Conservation (phyloP, 1,140 invertebrate genomes). For the Eufriesea mexicana region DNA sequence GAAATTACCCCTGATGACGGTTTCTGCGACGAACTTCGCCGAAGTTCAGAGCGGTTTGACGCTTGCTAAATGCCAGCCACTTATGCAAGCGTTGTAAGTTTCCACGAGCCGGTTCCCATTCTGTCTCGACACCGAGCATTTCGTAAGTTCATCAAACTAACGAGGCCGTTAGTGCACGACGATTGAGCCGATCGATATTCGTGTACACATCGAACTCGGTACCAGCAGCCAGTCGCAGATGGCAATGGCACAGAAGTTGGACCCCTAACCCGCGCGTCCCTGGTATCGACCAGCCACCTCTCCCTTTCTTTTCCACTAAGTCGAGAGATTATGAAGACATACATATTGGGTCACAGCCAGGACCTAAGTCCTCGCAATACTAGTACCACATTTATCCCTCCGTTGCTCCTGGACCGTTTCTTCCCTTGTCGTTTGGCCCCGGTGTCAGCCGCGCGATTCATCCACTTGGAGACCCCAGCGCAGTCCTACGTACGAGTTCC, state of each 20-base stretch:
- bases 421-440: slow-evolving; percentile 4
- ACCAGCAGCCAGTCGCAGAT: slow-evolving; percentile 7
- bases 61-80: not conserved
- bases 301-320: slow-evolving; percentile 45
- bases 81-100: slow-evolving; percentile 12
- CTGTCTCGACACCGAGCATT: not conserved
- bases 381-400: slow-evolving; percentile 18
- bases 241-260: slow-evolving; percentile 16
- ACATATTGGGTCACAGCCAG: slow-evolving; percentile 59
- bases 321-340: slow-evolving; percentile 66
- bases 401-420: not conserved
- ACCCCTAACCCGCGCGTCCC: not conserved
- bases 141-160: slow-evolving; percentile 23
- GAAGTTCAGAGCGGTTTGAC: not conserved
- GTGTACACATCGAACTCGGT: not conserved
- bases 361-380: slow-evolving; percentile 57
- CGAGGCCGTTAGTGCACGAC: not conserved
- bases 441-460: slow-evolving; percentile 33
- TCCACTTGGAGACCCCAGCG: not conserved
- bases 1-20: not conserved
- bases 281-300: not conserved
- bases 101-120: not conserved
- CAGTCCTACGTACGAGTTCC: not conserved
- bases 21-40: slow-evolving; percentile 4
- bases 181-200: slow-evolving; percentile 27